Conservation (phyloP, 2,113 vertebrate species). For the Phrynosoma blainvillii region DNA sequence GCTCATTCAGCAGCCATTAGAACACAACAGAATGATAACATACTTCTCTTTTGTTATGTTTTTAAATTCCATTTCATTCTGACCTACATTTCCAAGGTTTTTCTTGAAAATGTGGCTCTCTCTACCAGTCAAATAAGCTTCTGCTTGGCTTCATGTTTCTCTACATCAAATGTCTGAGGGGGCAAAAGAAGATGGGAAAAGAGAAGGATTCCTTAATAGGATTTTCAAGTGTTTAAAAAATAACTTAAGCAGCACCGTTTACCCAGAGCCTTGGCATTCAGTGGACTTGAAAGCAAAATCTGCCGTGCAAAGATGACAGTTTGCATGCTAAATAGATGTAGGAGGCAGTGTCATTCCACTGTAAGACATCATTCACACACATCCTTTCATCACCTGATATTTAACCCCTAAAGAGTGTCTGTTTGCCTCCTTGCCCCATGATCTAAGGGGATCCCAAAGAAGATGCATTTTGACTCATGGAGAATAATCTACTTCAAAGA, state of each 20-base stretch:
- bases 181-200: constrained; percentile 18
- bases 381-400: background rate
- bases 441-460: background rate
- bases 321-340: constrained; percentile 24
- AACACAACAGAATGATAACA: constrained; percentile 21
- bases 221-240: constrained; percentile 58
- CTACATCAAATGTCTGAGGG: constrained; percentile 12
- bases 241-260: constrained; percentile 42
- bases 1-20: constrained; percentile 37
- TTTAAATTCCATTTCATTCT: constrained; percentile 23
- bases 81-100: constrained; percentile 41
- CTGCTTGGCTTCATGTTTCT: constrained; percentile 40
- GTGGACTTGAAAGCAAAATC: constrained; percentile 41
- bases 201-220: constrained; percentile 15
- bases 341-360: background rate
- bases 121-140: constrained; percentile 28
- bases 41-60: constrained; percentile 29
- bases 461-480: background rate
- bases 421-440: background rate
- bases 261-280: constrained; percentile 7
- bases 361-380: background rate
- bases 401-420: background rate
- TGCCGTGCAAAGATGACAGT: constrained; percentile 27
- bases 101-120: constrained; percentile 49
- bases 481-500: background rate